Conservation (phyloP, 2,797 vertebrate genomes). For the Sebastolobus alascanus region DNA sequence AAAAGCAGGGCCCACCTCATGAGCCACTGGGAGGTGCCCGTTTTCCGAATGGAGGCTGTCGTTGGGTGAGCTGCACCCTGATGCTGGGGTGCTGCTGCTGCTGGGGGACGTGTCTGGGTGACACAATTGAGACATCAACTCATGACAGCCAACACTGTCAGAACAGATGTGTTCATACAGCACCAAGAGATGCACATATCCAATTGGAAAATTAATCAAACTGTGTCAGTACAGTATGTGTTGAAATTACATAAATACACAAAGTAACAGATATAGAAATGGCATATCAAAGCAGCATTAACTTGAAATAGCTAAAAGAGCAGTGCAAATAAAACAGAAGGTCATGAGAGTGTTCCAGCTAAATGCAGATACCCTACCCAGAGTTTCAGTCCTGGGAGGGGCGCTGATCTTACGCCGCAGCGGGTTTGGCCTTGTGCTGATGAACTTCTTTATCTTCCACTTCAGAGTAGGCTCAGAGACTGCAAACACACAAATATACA, state of each 20-base stretch:
- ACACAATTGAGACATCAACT: slow-evolving; percentile 15
- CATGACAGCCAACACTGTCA: background rate
- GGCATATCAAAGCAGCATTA: slow-evolving; percentile 3
- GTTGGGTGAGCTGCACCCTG: slow-evolving; percentile 90
- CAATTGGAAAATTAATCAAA: background rate
- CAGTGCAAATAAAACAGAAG: background rate
- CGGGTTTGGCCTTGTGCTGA: slow-evolving; percentile 89
- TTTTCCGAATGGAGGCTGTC: slow-evolving; percentile 88
- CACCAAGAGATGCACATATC: background rate
- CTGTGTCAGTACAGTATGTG: background rate
- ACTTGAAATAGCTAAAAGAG: background rate
- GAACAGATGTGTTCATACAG: background rate
- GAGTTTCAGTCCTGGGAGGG: slow-evolving; percentile 87
- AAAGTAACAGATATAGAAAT: slow-evolving; percentile 2
- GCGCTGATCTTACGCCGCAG: slow-evolving; percentile 91
- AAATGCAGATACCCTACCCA: slow-evolving; percentile 78
- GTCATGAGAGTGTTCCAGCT: background rate
- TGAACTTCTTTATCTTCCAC: slow-evolving; percentile 89
- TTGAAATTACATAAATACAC: background rate
- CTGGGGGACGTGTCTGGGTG: slow-evolving; percentile 89
- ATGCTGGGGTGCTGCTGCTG: slow-evolving; percentile 89
- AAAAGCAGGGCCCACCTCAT: slow-evolving; percentile 83
- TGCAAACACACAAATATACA: slow-evolving; percentile 58
- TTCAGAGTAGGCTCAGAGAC: slow-evolving; percentile 94
- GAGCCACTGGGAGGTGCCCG: slow-evolving; percentile 77